phyloP scores from a whole-genome alignment of 2,888 invertebrate genomes.

The Harpalus rubripes region DNA sequence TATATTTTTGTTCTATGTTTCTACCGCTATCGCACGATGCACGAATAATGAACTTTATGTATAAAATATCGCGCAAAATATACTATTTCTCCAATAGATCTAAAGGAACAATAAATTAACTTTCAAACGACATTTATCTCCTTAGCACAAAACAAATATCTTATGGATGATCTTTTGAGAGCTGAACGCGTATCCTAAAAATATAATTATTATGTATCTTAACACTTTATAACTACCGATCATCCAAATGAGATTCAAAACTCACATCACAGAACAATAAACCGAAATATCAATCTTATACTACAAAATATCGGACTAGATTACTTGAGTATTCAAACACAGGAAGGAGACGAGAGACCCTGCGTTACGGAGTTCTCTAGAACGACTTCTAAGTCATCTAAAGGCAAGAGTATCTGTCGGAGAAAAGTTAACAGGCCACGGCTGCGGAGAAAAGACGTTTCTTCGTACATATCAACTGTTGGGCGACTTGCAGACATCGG shows the following conservation, averaged over 20 bases:
- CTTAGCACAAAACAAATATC: slow-evolving; percentile 29
- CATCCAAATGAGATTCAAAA: slow-evolving; percentile 42
- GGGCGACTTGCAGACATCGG: slow-evolving; percentile 94
- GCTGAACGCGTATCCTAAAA: slow-evolving; percentile 35
- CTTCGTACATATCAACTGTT: slow-evolving; percentile 96
- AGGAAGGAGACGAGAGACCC: slow-evolving; percentile 78
- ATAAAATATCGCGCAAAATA: slow-evolving; percentile 45
- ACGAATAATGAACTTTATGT: slow-evolving; percentile 33
- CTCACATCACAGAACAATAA: slow-evolving; percentile 54
- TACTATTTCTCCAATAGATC: slow-evolving; percentile 23
- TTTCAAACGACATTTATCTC: slow-evolving; percentile 18
- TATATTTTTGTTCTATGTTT: slow-evolving; percentile 51
- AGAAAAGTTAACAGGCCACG: slow-evolving; percentile 92
- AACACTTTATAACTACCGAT: slow-evolving; percentile 18
- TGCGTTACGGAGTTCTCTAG: slow-evolving; percentile 91
- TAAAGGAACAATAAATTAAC: slow-evolving; percentile 42
- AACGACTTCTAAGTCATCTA: slow-evolving; percentile 93
- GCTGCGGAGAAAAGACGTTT: slow-evolving; percentile 95
- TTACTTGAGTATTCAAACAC: slow-evolving; percentile 62
- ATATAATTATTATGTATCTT: slow-evolving; percentile 17
- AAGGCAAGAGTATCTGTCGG: slow-evolving; percentile 92
- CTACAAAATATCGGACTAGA: slow-evolving; percentile 61
- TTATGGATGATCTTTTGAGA: slow-evolving; percentile 28
- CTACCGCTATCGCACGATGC: slow-evolving; percentile 20
- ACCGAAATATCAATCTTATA: slow-evolving; percentile 32